Conservation (phyloP, 2,797 vertebrate genomes). For the Poeciliopsis paucimaculata region DNA sequence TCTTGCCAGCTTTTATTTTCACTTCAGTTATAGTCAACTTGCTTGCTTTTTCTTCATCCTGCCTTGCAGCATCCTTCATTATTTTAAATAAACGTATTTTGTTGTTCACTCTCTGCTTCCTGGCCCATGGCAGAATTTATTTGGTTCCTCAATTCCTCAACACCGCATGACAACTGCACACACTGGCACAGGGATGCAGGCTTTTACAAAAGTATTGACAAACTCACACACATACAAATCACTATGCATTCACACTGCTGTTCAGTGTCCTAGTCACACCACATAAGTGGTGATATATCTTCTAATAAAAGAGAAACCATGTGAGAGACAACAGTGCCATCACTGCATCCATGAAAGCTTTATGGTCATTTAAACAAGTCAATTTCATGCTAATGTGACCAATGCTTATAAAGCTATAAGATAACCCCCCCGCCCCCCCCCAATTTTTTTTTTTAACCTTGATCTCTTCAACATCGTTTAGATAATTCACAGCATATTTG, state of each 20-base stretch:
- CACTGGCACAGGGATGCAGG: background rate
- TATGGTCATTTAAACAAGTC: slow-evolving; percentile 82
- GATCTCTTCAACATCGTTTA: too few species aligned
- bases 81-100: background rate
- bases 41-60: background rate
- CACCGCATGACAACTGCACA: background rate
- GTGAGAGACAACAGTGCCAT: slow-evolving; percentile 50
- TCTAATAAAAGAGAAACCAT: slow-evolving; percentile 54
- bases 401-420: slow-evolving; percentile 71
- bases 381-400: slow-evolving; percentile 84
- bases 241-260: background rate
- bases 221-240: slow-evolving; percentile 7
- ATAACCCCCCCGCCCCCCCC: too few species aligned
- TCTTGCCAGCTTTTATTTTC: background rate
- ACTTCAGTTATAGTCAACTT: background rate
- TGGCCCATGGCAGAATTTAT: slow-evolving; percentile 2
- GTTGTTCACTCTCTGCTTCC: background rate
- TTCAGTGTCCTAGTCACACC: background rate
- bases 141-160: slow-evolving; percentile 2
- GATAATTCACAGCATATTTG: too few species aligned
- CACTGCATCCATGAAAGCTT: slow-evolving; percentile 65
- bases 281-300: slow-evolving; percentile 59
- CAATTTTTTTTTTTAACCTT: too few species aligned
- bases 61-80: background rate
- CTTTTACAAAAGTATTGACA: slow-evolving; percentile 2